These are phyloP conservation scores for Oligia latruncula DNA, from an alignment of 2,888 invertebrate species.

Conservation along the genomic window DNA sequence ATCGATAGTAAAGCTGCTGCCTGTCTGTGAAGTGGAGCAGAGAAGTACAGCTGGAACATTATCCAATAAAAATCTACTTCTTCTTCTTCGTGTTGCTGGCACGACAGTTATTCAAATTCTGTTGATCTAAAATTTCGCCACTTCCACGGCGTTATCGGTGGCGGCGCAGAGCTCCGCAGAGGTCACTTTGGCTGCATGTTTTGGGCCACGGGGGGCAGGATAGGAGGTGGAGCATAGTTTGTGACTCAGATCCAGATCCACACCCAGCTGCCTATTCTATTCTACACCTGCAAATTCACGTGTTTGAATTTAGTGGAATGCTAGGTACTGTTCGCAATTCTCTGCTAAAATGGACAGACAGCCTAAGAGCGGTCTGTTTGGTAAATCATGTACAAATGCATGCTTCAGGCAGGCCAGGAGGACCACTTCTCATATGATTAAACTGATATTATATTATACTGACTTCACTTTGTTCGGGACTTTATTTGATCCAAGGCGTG, in stretches of 20 bases:
- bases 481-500: background rate
- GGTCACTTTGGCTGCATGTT: background rate
- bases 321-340: background rate
- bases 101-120: background rate
- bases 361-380: background rate
- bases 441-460: background rate
- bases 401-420: background rate
- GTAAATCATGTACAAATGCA: background rate
- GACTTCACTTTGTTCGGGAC: background rate
- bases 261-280: background rate
- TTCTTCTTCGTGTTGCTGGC: background rate
- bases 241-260: background rate
- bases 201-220: too few species aligned
- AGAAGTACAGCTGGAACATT: background rate
- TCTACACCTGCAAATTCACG: too few species aligned
- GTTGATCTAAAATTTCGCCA: background rate
- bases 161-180: background rate
- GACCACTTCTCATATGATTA: background rate
- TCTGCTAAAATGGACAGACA: background rate
- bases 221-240: background rate
- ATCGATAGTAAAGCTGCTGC: too few species aligned
- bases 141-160: background rate
- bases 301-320: background rate
- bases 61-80: background rate
- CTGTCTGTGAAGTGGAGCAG: background rate